phyloP scores from a whole-genome alignment of 2,797 vertebrate species.

The Cyclura pinguis region DNA sequence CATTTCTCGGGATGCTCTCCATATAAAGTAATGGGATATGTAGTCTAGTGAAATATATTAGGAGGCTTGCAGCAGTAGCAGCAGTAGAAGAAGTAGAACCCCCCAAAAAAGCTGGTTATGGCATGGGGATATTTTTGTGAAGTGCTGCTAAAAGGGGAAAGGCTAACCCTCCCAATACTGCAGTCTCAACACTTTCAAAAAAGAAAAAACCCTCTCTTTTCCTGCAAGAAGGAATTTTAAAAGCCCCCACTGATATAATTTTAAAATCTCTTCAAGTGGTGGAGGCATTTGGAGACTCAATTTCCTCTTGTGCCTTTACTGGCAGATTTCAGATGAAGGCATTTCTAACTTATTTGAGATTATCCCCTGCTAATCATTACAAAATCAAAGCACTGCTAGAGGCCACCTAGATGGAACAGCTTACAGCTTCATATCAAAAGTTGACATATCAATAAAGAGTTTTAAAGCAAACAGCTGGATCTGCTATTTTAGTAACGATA shows the following conservation, averaged over 20 bases:
- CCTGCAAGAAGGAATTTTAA: not conserved
- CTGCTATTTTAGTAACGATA: constrained; percentile 29
- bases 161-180: no score
- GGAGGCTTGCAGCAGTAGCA: no score
- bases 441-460: not conserved
- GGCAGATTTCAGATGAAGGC: not conserved
- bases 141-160: no score
- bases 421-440: not conserved
- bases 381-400: not conserved
- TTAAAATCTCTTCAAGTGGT: not conserved
- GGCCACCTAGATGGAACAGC: not conserved
- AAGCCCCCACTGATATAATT: not conserved
- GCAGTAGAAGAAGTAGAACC: no score
- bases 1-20: no score
- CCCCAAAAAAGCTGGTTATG: no score
- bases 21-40: no score
- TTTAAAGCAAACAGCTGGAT: not conserved
- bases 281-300: not conserved
- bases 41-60: no score
- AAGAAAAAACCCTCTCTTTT: not conserved
- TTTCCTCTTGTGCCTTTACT: not conserved
- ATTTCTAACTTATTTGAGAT: not conserved
- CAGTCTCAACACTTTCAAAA: no score
- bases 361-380: not conserved
- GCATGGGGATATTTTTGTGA: no score